A percentile compares a stretch with the other conserved stretches of the same genome.
Evolutionary conservation across 2,888 invertebrate species (phyloP).

Genomic region (Clunio marinus): DNA sequence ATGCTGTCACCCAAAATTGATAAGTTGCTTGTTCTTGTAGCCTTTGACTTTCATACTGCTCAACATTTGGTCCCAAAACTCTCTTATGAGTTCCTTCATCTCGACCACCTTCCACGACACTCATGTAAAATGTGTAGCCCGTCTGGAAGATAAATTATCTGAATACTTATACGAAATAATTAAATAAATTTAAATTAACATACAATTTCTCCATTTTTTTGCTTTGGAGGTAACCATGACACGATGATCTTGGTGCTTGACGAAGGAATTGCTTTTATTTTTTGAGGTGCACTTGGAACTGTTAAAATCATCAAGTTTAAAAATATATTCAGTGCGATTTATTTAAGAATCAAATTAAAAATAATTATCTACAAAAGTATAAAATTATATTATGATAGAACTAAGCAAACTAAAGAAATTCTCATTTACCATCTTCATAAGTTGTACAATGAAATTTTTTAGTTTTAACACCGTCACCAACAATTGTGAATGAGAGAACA

Average conservation of each 20-base stretch:
- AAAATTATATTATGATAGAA: too few relatives aligned
- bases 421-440: conserved; percentile 74
- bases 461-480: conserved; percentile 84
- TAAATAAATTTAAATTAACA: conserved; percentile 42
- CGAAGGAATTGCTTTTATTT: conserved; percentile 84
- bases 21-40: conserved; percentile 45
- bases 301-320: conserved; percentile 41
- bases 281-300: conserved; percentile 86
- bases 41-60: conserved; percentile 66
- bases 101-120: conserved; percentile 70
- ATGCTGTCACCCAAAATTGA: conserved; percentile 52
- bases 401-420: too few relatives aligned
- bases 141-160: conserved; percentile 44
- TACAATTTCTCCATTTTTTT: conserved; percentile 77
- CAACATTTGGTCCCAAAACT: conserved; percentile 64
- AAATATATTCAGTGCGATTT: too few relatives aligned
- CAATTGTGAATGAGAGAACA: conserved; percentile 80
- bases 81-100: conserved; percentile 75
- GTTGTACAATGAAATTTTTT: conserved; percentile 81
- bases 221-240: conserved; percentile 83
- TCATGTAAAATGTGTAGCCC: conserved; percentile 80
- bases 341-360: too few relatives aligned
- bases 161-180: conserved; percentile 4
- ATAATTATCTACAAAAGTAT: too few relatives aligned
- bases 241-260: conserved; percentile 80